Conservation (phyloP, 2,888 invertebrate species). For the Caenorhabditis uteleia region DNA sequence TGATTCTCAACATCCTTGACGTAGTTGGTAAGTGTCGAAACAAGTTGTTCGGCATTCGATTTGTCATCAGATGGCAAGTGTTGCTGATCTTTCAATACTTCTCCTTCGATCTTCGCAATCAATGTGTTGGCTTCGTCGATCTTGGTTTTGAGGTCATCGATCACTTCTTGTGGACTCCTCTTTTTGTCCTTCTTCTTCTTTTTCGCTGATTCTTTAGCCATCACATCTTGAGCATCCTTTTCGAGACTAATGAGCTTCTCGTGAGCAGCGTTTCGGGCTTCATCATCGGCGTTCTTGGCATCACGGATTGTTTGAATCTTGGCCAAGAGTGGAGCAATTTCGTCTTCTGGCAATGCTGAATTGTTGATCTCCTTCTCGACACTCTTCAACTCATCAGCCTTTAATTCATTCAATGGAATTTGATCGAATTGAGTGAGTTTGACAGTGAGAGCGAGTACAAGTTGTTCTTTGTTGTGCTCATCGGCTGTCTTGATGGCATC, state of each 20-base stretch:
- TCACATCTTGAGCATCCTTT: constrained; percentile 21
- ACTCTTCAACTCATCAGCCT: constrained; percentile 5
- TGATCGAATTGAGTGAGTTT: constrained; percentile 23
- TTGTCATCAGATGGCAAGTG: constrained; percentile 5
- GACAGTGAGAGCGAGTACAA: constrained; percentile 15
- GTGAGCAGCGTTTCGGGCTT: constrained; percentile 18
- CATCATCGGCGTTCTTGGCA: constrained; percentile 5
- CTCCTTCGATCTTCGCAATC: constrained; percentile 14
- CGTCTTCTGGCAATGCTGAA: constrained; percentile 5
- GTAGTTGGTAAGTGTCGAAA: not conserved
- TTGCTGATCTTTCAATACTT: not conserved
- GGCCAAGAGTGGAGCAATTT: not conserved
- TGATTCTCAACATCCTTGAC: constrained; percentile 7
- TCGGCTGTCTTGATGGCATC: constrained; percentile 20
- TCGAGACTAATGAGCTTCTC: constrained; percentile 18
- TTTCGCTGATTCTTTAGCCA: constrained; percentile 1
- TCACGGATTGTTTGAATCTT: constrained; percentile 3
- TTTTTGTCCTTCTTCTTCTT: constrained; percentile 9
- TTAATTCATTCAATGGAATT: constrained; percentile 14
- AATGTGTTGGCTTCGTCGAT: constrained; percentile 11
- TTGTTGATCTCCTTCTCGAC: constrained; percentile 17
- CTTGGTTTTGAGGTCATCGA: constrained; percentile 5
- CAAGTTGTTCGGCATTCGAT: constrained; percentile 5
- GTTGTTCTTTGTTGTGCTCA: constrained; percentile 22
- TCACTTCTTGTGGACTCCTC: not conserved